Base-by-base conservation (phyloP, 2,888 invertebrate genomes). In the Andricus curvator region DNA sequence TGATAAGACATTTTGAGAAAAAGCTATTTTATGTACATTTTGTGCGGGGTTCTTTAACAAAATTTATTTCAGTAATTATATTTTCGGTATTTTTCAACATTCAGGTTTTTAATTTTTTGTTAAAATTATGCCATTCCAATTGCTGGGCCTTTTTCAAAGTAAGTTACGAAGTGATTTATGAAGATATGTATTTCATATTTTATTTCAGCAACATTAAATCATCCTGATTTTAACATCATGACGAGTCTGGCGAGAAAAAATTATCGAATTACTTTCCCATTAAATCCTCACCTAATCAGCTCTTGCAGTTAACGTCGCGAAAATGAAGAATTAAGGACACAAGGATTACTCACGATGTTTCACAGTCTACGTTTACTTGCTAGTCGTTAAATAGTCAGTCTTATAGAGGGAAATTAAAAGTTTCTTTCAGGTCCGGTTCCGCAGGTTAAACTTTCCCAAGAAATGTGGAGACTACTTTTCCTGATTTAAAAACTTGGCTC, bases 401-500 rank as follows among this genome's bases (percentile, higher is more conserved):
- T 68, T 68, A 48, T 48, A 48, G 68, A 68, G 17, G 48, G 48
- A 68, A 68, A 68, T 68, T 68, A 68, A 68, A 68, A 22, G 68
- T 68, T 48, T 68, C 17, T 48, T 68, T 48, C 68, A 68, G 68
- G 48, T 48, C 48, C 68, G 68, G 68, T 68, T 68, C 17, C 8
- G n/a, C 51, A 51, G 51, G 51, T 51, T 51, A n/a, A 68, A 68
- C 68, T 68, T 68, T 68, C 68, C 25, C 68, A 25, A 68, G 48
- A 68, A 25, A 25, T 48, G 48, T 25, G 48, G 25, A 68, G 48
- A 68, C 41, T 25, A 68, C 68, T 68, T 68, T 68, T 68, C 48
- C 20, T 44, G 48, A 68, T 68, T 68, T 68, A 68, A 68, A 68
- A 68, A 68, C 68, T 68, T 68, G 68, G 48, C 25, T 68, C 44